Base-by-base conservation (phyloP, 2,888 invertebrate genomes). In the Amorpha juglandis region DNA sequence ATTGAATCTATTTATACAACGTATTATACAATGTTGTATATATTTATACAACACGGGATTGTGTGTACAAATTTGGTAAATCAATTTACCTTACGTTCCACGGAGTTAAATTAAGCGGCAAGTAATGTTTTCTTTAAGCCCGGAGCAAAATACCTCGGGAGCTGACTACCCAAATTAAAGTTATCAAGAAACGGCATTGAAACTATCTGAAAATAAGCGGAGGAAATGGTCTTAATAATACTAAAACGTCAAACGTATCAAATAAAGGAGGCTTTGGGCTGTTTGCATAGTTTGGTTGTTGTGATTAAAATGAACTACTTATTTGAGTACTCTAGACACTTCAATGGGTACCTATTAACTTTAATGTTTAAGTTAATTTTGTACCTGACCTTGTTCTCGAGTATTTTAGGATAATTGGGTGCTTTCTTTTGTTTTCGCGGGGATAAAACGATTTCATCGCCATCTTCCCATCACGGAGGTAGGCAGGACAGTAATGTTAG, bases 91-190 rank as follows among this genome's bases (percentile, higher is more conserved):
- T 38, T 38, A 38, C 16, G n/a, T 16, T 55, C 35, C 16, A 16
- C n/a, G 0, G 9, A 38, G 55, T 53, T 33, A 52, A 14, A 8
- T 16, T 55, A 55, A 55, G 38, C n/a, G 16, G 35, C 16, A 16
- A 55, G 55, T 55, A 55, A 38, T 55, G 16, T 55, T 55, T 55
- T 53, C 52, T 16, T 55, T 38, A n/a, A n/a, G 35, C 16, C 55
- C 11, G 55, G 55, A n/a, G 52, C 9, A 16, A n/a, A 16, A n/a
- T 55, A 11, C 7, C 16, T 16, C 16, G 16, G 38, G n/a, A 38
- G 38, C 38, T n/a, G 14, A 14, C 8, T 27, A n/a, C n/a, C n/a
- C n/a, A 55, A 55, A 55, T 33, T 16, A 55, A 48, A 53, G 55
- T 55, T 55, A 55, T 55, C 55, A 55, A 55, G 38, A 16, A 35